Evolutionary conservation across 1,140 invertebrate genomes (phyloP).

Genomic region (Camponotus floridanus): DNA sequence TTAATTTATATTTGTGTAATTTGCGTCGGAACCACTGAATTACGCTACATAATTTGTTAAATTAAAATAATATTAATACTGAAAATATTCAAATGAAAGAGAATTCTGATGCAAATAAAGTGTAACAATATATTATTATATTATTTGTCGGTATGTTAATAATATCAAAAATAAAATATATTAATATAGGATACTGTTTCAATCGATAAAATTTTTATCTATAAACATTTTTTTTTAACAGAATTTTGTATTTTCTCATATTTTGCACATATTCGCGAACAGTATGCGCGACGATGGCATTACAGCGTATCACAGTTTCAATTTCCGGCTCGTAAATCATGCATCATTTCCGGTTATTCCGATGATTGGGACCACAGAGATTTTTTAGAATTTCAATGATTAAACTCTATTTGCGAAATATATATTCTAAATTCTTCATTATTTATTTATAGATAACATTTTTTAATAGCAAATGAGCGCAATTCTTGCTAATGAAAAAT

Average conservation of each 20-base stretch:
- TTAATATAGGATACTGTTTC: not conserved
- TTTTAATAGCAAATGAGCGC: too few species aligned
- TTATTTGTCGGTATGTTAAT: not conserved
- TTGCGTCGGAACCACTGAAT: too few species aligned
- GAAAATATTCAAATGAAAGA: not conserved
- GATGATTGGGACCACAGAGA: not conserved
- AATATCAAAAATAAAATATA: not conserved
- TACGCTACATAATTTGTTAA: too few species aligned
- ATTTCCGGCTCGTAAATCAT: constrained; percentile 68
- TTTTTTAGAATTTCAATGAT: not conserved
- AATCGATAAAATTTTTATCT: constrained; percentile 4
- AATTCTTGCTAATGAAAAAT: not conserved
- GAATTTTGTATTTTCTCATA: constrained; percentile 21
- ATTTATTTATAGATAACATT: not conserved
- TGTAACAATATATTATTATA: not conserved
- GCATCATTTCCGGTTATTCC: constrained; percentile 51
- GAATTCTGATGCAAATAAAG: not conserved
- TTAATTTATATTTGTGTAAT: too few species aligned
- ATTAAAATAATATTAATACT: not conserved
- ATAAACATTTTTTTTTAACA: not conserved
- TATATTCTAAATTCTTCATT: not conserved
- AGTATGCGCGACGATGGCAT: not conserved
- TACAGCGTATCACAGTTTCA: not conserved
- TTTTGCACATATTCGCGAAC: not conserved
- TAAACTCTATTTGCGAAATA: not conserved